phyloP scores from a whole-genome alignment of 2,797 vertebrate species.

The Pangasius djambal region DNA sequence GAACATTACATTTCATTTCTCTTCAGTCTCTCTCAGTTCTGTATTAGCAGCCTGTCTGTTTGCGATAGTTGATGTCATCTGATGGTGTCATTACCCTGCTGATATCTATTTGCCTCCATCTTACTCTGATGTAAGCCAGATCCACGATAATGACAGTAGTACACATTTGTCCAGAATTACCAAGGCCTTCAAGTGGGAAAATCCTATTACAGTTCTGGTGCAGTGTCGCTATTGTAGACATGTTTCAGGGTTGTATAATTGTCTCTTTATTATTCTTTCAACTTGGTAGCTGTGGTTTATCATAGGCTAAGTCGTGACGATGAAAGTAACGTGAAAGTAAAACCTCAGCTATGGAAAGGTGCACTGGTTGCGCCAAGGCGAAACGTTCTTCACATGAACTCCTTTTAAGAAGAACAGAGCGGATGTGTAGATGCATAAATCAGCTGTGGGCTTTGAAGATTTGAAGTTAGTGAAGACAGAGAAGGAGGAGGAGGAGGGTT shows the following conservation, averaged over 20 bases:
- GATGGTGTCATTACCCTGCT: constrained; percentile 47
- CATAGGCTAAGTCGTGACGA: constrained; percentile 65
- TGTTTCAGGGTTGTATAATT: constrained; percentile 19
- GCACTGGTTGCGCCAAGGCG: constrained; percentile 32
- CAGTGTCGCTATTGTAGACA: background rate
- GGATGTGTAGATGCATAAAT: constrained; percentile 34
- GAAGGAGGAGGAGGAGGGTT: constrained; percentile 5
- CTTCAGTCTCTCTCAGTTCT: constrained; percentile 31
- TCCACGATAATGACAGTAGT: constrained; percentile 45
- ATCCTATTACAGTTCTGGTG: background rate
- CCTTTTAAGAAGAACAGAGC: constrained; percentile 31
- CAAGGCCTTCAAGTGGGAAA: constrained; percentile 1
- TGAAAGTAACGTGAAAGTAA: constrained; percentile 74
- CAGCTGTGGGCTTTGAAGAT: constrained; percentile 30
- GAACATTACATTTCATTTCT: constrained; percentile 44
- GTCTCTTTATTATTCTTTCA: constrained; percentile 57
- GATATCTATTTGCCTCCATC: constrained; percentile 46
- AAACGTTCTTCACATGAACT: constrained; percentile 50
- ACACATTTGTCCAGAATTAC: constrained; percentile 40
- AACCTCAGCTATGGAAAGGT: constrained; percentile 66
- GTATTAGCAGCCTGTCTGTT: constrained; percentile 40
- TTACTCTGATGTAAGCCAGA: constrained; percentile 33
- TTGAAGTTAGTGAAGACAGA: constrained; percentile 17
- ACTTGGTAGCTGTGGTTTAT: constrained; percentile 66
- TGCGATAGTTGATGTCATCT: constrained; percentile 51